Evolutionary conservation across 1,140 invertebrate species (phyloP).

Genomic region (Coboldia fuscipes): DNA sequence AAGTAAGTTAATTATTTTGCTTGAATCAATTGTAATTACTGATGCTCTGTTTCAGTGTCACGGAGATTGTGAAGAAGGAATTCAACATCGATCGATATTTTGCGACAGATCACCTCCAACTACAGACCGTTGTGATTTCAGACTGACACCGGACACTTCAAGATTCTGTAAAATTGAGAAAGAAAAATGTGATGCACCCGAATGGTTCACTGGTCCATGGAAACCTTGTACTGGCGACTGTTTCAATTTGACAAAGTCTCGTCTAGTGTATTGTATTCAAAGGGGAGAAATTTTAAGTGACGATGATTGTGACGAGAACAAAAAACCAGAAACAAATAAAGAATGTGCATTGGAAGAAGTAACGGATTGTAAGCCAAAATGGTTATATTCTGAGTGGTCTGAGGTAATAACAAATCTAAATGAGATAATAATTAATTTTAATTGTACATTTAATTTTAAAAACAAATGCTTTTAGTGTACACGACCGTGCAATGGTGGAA

Average conservation of each 20-base stretch:
- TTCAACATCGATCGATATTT: conserved; percentile 18
- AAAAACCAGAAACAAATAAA: conserved; percentile 11
- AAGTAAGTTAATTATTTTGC: neutral
- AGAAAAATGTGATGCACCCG: conserved; percentile 29
- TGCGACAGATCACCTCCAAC: conserved; percentile 21
- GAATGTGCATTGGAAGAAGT: conserved; percentile 24
- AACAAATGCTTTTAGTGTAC: conserved; percentile 22
- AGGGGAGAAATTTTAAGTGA: conserved; percentile 20
- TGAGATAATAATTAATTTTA: neutral
- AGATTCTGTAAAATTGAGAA: conserved; percentile 35
- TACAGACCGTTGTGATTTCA: conserved; percentile 30
- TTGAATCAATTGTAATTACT: neutral
- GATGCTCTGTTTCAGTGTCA: conserved; percentile 9
- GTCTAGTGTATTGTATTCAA: conserved; percentile 24
- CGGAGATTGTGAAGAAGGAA: conserved; percentile 11
- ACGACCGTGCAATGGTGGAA: conserved; percentile 32
- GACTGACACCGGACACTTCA: conserved; percentile 29
- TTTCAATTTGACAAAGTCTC: conserved; percentile 22
- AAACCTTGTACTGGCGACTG: conserved; percentile 25
- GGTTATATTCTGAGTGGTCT: conserved; percentile 40
- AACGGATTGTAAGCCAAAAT: conserved; percentile 27
- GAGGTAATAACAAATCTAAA: conserved; percentile 17
- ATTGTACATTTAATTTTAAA: neutral
- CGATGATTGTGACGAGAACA: conserved; percentile 20
- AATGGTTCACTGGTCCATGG: conserved; percentile 51